A percentile compares a stretch with the other conserved stretches of the same genome.
Evolutionary conservation across 1,140 invertebrate species (phyloP).

Genomic region (Eumeta japonica): DNA sequence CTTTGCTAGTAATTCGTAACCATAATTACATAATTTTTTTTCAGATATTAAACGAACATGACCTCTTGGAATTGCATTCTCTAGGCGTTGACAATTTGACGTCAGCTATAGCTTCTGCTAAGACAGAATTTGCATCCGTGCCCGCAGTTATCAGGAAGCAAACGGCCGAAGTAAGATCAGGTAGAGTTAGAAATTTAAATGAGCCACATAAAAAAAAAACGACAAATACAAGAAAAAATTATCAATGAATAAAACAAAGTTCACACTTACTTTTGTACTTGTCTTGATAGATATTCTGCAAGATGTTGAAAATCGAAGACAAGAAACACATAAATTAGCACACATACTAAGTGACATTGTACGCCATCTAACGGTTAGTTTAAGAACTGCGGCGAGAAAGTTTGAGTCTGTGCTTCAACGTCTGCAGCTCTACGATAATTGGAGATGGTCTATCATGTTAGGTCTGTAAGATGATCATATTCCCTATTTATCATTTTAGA

Average conservation of each 20-base stretch:
- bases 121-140: constrained; percentile 37
- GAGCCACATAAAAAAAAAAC: too few relatives aligned
- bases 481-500: too few relatives aligned
- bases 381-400: constrained; percentile 26
- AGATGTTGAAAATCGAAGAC: constrained; percentile 34
- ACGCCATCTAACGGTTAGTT: constrained; percentile 28
- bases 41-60: constrained; percentile 39
- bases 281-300: constrained; percentile 26
- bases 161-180: constrained; percentile 34
- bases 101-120: constrained; percentile 32
- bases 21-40: too few relatives aligned
- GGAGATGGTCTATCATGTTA: constrained; percentile 37
- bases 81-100: constrained; percentile 48
- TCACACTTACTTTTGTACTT: too few relatives aligned
- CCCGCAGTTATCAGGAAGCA: constrained; percentile 40
- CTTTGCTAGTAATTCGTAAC: too few relatives aligned
- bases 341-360: constrained; percentile 39
- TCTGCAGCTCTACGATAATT: constrained; percentile 37
- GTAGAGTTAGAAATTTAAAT: too few relatives aligned
- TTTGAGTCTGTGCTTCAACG: constrained; percentile 28
- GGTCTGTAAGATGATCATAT: too few relatives aligned
- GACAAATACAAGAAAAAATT: too few relatives aligned
- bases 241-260: too few relatives aligned
- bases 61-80: constrained; percentile 36
- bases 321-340: constrained; percentile 29